These are phyloP conservation scores for Trichomycterus rosablanca DNA, from an alignment of 2,113 vertebrate species.

Conservation along the genomic window DNA sequence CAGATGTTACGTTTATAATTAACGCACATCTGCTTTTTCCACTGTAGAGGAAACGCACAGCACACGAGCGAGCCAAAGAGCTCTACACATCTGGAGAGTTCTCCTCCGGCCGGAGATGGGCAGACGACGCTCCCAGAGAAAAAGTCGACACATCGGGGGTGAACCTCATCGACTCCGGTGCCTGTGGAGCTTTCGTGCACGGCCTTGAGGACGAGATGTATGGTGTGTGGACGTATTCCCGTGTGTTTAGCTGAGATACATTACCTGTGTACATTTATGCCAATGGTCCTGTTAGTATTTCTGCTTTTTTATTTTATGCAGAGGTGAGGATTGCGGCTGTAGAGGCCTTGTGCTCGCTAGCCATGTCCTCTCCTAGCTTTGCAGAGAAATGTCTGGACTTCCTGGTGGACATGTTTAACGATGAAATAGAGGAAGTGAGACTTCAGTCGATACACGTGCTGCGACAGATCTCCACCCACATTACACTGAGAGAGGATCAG, in stretches of 20 bases:
- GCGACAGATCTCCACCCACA: conserved; percentile 90
- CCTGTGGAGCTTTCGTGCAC: conserved; percentile 95
- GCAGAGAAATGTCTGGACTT: conserved; percentile 97
- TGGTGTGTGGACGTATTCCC: conserved; percentile 66
- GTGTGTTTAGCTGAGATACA: too few species aligned
- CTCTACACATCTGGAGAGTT: conserved; percentile 95
- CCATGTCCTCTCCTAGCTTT: conserved; percentile 84
- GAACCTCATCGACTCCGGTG: conserved; percentile 92
- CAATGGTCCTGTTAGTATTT: too few species aligned
- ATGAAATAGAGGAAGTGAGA: conserved; percentile 95
- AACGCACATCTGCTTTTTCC: conserved; percentile 1
- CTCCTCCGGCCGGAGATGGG: conserved; percentile 94
- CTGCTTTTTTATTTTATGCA: conserved; percentile 39
- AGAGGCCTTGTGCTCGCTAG: conserved; percentile 87
- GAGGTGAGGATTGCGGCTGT: conserved; percentile 94
- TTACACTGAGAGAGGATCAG: conserved; percentile 92
- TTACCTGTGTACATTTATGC: too few species aligned
- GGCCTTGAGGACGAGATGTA: conserved; percentile 98
- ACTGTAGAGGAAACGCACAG: conserved; percentile 86
- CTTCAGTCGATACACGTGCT: conserved; percentile 95
- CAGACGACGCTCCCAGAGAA: conserved; percentile 93
- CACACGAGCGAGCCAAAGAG: conserved; percentile 92
- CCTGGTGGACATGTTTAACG: conserved; percentile 98
- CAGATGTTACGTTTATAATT: too few species aligned
- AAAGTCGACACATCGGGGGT: conserved; percentile 87